Evolutionary conservation across 2,888 invertebrate genomes (phyloP), one percentile per base, ranked within the genome.

Genomic region (Alentia gelatinosa): DNA sequence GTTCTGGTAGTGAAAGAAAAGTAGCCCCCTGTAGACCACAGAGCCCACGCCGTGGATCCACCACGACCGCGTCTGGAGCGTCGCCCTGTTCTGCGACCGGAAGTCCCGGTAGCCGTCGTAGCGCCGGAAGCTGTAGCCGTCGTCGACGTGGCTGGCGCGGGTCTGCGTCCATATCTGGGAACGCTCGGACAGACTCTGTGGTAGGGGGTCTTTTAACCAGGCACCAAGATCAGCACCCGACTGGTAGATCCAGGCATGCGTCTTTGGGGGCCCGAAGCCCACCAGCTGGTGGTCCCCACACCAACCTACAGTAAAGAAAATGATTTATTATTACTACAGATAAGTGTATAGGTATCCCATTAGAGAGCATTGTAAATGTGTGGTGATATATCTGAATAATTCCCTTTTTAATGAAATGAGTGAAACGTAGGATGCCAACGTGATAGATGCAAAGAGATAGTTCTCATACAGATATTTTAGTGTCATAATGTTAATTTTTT

Each of bases 11-110:
- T 79, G 79, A 23, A 79, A 39, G 15, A 23, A 39, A 19, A 79
- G 37, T 4, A 26, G 4, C n/a, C 79, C 79, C 37, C 39, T 1
- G 79, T 79, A 79, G 23, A 79, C 3, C 23, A 79, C 26, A 0
- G 79, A 79, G 5, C 79, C 79, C 39, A 79, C 79, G 9, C 79
- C 79, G 79, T 79, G 37, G 9, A 79, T 19, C 79, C 79, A 79
- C 79, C 79, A 79, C 35, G 37, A 15, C 39, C 79, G 35, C 39
- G 35, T 15, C 23, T n/a, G 79, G 1, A 19, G 37, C 39, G 19
- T 15, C 79, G 39, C 39, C 35, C 5, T 19, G 19, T 35, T 12
- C n/a, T 35, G 7, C 0, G 79, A 37, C 37, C 79, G 79, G 79
- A 79, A 79, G 37, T 39, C 3, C 15, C 0, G 1, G 39, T 79